Base-by-base conservation (phyloP, 2,888 invertebrate genomes). In the Mythimna vitellina region DNA sequence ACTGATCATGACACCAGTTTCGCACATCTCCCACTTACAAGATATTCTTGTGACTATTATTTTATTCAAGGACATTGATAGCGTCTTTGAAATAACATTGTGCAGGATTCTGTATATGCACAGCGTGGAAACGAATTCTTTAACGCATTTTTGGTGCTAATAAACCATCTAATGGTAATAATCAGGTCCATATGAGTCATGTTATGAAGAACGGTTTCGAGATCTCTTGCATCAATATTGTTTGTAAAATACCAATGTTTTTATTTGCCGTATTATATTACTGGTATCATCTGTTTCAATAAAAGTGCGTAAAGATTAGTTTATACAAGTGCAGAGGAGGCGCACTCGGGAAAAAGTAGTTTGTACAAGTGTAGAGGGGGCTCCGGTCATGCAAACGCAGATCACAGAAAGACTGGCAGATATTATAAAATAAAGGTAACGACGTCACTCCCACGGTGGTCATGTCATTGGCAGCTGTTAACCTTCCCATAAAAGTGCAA, bases 251-350 rank as follows among this genome's bases (percentile, higher is more conserved):
- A 20, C 46, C 46, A 46, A 46, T 46, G 17, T 46, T 46, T 46
- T 20, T 46, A 20, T 46, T 46, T 46, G 46, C 42, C 14, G 29
- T 29, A 8, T 46, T 46, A 29, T 38, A 35, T 29, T 53, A 51
- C 25, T 38, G 38, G 2, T 38, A 38, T 63, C 78, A 79, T 64
- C 71, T 84, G 79, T 73, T 38, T 69, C 65, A 77, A 85, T 58
- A 65, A 14, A 14, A 51, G 17, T 53, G n/a, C 38, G 53, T n/a
- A 60, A 46, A 57, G 74, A 82, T 74, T 76, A 53, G 63, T 85
- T 73, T 66, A 35, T n/a, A 77, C 82, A 82, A 70, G 10, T 80
- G 78, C 56, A 29, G 38, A 7, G 57, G 38, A 60, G 70, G 51
- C 73, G 76, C n/a, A 46, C 60, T 46, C 54, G 73, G 63, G 42